These are phyloP conservation scores for Conus betulinus DNA, from an alignment of 1,140 invertebrate genomes.

Conservation along the genomic window DNA sequence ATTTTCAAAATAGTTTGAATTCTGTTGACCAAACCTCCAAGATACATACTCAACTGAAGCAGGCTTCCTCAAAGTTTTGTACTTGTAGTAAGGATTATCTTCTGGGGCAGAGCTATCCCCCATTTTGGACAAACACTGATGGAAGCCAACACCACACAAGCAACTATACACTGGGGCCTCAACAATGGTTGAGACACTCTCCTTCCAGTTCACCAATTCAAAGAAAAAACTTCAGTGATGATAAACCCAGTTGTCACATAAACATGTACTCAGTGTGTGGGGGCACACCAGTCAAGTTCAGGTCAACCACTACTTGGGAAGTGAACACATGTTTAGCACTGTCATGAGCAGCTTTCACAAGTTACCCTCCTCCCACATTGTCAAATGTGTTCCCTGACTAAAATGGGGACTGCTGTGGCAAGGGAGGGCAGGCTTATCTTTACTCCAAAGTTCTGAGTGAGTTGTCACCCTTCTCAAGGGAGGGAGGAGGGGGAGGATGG, in stretches of 20 bases:
- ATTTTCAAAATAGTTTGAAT: neutral
- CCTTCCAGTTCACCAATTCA: too few species aligned
- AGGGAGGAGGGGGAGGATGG: too few species aligned
- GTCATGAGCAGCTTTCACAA: constrained; percentile 22
- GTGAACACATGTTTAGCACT: neutral
- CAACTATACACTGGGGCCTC: too few species aligned
- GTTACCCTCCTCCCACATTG: too few species aligned
- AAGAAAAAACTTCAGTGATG: too few species aligned
- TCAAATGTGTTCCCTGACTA: too few species aligned
- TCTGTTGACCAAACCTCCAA: neutral
- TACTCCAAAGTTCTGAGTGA: neutral
- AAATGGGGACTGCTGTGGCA: neutral
- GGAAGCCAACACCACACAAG: too few species aligned
- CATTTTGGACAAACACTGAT: constrained; percentile 10
- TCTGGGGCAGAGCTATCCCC: neutral
- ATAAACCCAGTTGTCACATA: too few species aligned
- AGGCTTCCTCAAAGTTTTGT: neutral
- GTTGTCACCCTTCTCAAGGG: constrained; percentile 54
- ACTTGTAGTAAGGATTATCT: neutral
- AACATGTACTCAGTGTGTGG: too few species aligned
- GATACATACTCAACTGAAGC: neutral
- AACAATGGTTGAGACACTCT: too few species aligned
- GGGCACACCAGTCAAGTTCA: neutral
- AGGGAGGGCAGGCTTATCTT: neutral
- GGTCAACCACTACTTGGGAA: neutral